A percentile compares a stretch with the other conserved stretches of the same genome.
Evolutionary conservation across 2,113 vertebrate genomes (phyloP).

Genomic region (cat (Felis catus)): F.catus_Fca126_mat1.0 CM031421.1:26534501-26535000

Average conservation of each 20-base stretch:
- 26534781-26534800: neutral
- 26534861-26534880: neutral
- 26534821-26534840: neutral
- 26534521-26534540: neutral
- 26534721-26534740: neutral
- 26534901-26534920: too few species aligned
- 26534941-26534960: too few species aligned
- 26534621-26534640: neutral
- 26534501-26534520: neutral
- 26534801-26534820: neutral
- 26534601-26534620: neutral
- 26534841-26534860: neutral
- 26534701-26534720: neutral
- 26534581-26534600: neutral
- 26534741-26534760: neutral
- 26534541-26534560: neutral
- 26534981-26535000: too few species aligned
- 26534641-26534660: neutral
- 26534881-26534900: too few species aligned
- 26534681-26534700: neutral
- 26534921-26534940: too few species aligned
- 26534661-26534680: neutral
- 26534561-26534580: neutral
- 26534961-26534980: too few species aligned
- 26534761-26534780: neutral